phyloP scores from a whole-genome alignment of 2,113 vertebrate genomes.

The Atractosteus spatula region DNA sequence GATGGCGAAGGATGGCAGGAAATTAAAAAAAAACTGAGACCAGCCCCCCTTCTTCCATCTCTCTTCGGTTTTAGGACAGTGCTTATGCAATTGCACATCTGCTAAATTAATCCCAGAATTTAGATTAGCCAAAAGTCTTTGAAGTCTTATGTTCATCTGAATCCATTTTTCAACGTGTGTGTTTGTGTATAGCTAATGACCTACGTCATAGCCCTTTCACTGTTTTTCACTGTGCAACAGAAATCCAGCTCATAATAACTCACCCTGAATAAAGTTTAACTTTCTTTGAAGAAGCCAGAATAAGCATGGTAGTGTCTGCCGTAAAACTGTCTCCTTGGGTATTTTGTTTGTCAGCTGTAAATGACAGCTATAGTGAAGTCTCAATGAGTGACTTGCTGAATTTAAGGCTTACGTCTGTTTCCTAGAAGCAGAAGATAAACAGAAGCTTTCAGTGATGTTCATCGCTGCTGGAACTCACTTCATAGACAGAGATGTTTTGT shows the following conservation, averaged over 20 bases:
- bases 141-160: neutral
- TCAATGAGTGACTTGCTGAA: neutral
- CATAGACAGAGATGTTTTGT: too few relatives aligned
- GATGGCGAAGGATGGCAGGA: too few relatives aligned
- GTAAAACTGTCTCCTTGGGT: neutral
- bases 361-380: neutral
- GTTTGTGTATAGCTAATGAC: neutral
- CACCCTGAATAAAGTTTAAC: neutral
- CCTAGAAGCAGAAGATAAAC: neutral
- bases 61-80: too few relatives aligned
- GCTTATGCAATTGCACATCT: too few relatives aligned
- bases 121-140: neutral
- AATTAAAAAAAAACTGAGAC: too few relatives aligned
- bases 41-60: too few relatives aligned
- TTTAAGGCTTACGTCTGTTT: neutral
- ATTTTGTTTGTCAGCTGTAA: constrained; percentile 1
- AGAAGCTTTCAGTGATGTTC: neutral
- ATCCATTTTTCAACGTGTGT: neutral
- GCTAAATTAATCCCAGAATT: too few relatives aligned
- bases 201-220: neutral
- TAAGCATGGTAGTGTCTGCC: neutral
- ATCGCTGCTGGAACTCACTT: neutral
- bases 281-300: neutral
- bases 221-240: neutral
- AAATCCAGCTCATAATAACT: constrained; percentile 2